Conservation (phyloP, 2,113 vertebrate genomes). For the Oryzias javanicus region DNA sequence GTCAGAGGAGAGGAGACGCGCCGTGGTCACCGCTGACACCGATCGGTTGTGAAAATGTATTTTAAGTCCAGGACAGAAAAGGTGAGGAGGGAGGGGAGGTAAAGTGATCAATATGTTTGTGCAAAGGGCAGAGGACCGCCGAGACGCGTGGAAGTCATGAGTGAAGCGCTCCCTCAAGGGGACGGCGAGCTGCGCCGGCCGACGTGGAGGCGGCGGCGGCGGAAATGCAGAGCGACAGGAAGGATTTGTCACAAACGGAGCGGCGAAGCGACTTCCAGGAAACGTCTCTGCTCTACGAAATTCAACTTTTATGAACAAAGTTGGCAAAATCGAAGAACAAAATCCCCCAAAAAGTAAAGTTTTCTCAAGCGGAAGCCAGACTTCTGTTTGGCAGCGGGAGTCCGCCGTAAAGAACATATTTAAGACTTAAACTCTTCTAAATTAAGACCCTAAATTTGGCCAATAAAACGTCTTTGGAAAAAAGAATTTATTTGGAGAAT, state of each 20-base stretch:
- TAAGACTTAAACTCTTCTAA: background rate
- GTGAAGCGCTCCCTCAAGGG: conserved; percentile 55
- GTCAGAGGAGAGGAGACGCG: conserved; percentile 20
- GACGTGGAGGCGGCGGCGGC: conserved; percentile 30
- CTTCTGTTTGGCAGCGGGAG: background rate
- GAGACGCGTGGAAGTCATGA: conserved; percentile 66
- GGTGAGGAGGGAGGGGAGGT: conserved; percentile 60
- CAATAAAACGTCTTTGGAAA: background rate
- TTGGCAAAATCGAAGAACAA: background rate
- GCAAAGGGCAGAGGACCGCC: conserved; percentile 60
- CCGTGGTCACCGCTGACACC: conserved; percentile 22
- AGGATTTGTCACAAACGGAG: conserved; percentile 37
- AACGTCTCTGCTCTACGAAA: background rate
- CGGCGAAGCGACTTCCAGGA: background rate
- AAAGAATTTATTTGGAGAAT: background rate
- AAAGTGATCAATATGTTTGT: conserved; percentile 75
- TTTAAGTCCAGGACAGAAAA: conserved; percentile 66
- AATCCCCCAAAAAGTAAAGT: background rate
- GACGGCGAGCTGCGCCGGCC: conserved; percentile 30
- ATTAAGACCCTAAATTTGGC: background rate
- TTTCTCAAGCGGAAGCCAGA: background rate
- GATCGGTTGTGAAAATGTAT: conserved; percentile 62
- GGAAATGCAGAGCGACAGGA: conserved; percentile 36
- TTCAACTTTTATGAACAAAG: background rate
- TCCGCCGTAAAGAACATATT: background rate